Evolutionary conservation across 2,113 vertebrate genomes (phyloP).

Genomic region (Amia ocellicauda): DNA sequence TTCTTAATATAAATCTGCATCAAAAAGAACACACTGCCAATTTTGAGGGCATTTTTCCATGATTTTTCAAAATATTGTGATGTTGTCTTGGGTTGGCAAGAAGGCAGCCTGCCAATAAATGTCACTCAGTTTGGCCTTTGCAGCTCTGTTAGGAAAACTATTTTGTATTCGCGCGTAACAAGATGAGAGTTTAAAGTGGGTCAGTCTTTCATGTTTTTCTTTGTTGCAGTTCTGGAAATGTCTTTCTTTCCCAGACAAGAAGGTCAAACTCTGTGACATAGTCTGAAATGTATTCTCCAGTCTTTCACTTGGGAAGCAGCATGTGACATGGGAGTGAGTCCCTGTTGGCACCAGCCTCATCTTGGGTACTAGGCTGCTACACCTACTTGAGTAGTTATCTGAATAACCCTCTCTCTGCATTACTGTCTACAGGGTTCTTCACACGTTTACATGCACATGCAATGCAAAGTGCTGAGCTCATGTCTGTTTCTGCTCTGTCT

Average conservation of each 20-base stretch:
- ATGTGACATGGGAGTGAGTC: slow-evolving; percentile 11
- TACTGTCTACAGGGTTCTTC: no score
- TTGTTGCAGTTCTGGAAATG: slow-evolving; percentile 54
- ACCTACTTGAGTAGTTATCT: no score
- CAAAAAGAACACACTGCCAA: slow-evolving; percentile 21
- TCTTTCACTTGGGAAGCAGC: not conserved
- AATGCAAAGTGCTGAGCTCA: no score
- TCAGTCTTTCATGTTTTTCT: slow-evolving; percentile 18
- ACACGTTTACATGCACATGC: no score
- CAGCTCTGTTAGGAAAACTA: slow-evolving; percentile 37
- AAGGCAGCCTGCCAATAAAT: slow-evolving; percentile 51
- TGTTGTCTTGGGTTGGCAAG: slow-evolving; percentile 35
- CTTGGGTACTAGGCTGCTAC: not conserved
- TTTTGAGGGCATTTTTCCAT: slow-evolving; percentile 41
- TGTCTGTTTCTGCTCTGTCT: no score
- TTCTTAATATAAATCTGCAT: slow-evolving; percentile 27
- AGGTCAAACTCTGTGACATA: slow-evolving; percentile 10
- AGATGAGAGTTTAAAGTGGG: not conserved
- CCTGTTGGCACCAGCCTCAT: not conserved
- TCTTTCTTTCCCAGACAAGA: slow-evolving; percentile 58
- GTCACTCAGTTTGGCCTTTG: slow-evolving; percentile 35
- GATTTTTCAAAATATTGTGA: slow-evolving; percentile 37
- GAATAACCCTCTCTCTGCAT: no score
- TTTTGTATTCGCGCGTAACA: slow-evolving; percentile 40
- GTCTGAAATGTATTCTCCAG: slow-evolving; percentile 26